Percentiles rank a stretch among this genome's conserved stretches.
These are phyloP conservation scores for Symphodus melops DNA, from an alignment of 2,113 vertebrate genomes.

Conservation along the genomic window DNA sequence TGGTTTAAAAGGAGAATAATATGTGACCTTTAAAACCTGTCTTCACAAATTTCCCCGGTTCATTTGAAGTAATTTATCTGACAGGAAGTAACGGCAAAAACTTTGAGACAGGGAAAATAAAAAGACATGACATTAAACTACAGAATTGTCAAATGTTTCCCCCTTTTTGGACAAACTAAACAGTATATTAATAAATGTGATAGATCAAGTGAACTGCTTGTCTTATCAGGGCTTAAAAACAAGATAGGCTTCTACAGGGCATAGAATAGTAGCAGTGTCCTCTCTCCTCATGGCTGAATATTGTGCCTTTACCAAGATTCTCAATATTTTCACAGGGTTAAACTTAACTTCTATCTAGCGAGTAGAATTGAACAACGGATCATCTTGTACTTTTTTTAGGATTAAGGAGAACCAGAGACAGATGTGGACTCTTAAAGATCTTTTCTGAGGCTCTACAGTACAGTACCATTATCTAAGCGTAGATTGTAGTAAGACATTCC, in stretches of 20 bases:
- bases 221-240: conserved; percentile 61
- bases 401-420: conserved; percentile 36
- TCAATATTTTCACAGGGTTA: conserved; percentile 69
- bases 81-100: not conserved
- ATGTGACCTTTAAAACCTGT: too few species aligned
- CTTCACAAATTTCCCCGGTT: too few species aligned
- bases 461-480: conserved; percentile 30
- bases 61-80: too few species aligned
- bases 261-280: conserved; percentile 52
- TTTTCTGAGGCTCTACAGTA: conserved; percentile 40
- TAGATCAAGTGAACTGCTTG: conserved; percentile 10
- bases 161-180: too few species aligned
- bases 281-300: conserved; percentile 67
- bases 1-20: too few species aligned
- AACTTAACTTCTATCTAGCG: conserved; percentile 50
- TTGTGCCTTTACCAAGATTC: conserved; percentile 72
- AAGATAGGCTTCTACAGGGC: conserved; percentile 35
- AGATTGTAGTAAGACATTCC: conserved; percentile 66
- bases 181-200: not conserved
- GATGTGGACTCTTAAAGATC: conserved; percentile 19
- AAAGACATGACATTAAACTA: not conserved
- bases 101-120: not conserved
- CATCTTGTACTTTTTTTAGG: conserved; percentile 63
- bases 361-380: conserved; percentile 49
- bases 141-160: not conserved